Evolutionary conservation across 2,113 vertebrate genomes (phyloP), one percentile per base, ranked within the genome.

Genomic region (Leucoraja erinaceus): DNA sequence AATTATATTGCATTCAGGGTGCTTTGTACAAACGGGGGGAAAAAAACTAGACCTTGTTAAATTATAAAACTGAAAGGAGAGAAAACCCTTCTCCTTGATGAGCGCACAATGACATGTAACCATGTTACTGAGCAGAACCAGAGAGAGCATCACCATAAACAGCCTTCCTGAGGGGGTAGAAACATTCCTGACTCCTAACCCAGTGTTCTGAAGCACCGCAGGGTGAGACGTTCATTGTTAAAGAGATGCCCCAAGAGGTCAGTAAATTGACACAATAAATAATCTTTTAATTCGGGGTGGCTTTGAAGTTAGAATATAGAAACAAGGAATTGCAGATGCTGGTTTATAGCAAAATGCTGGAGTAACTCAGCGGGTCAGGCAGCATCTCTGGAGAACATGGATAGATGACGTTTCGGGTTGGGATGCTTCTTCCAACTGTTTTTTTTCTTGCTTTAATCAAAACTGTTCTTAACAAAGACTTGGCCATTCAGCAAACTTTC

Each of bases 1-100:
- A n/a, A n/a, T n/a, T n/a, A n/a, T n/a, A n/a, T n/a, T n/a, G n/a
- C 38, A 47, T 22, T 47, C 88, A 91, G 88, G 63, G 66, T 91
- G 61, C 33, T 9, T 12, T 91, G 66, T 72, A 72, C 7, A 14
- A 90, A 90, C 88, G 70, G 18, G 56, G 70, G 11, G 38, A 70
- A 25, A 70, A 18, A 31, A 86, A 86, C 28, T 88, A 5, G 59
- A 66, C 31, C n/a, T 22, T 56, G 59, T 31, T 56, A 88, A 88
- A 88, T 88, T 63, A 66, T 28, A 88, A 86, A 86, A 86, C 63
- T 84, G 54, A 28, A 59, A 28, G 16, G 81, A 63, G 16, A 59
- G 56, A 63, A 25, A 10, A 5, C 25, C 63, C n/a, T 25, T 61
- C 4, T 61, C 54, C 59, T 61, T 61, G 59, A 61, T 86, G 83